Percentiles rank a stretch among this genome's conserved stretches.
phyloP scores from a whole-genome alignment of 2,888 invertebrate genomes.

The Nemoura dubitans region DNA sequence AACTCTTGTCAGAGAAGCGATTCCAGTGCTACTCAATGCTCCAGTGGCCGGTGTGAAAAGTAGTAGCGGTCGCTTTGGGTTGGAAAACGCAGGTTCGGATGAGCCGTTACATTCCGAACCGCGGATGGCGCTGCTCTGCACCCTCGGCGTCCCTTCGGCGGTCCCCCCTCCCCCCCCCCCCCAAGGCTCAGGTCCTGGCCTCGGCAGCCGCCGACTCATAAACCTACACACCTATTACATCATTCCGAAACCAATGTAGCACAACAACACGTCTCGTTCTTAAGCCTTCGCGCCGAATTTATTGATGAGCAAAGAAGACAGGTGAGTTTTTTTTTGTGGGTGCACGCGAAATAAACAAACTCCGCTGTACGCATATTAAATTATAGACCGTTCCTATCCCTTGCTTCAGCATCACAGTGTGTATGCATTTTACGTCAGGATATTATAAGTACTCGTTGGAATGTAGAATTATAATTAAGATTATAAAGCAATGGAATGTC shows the following conservation, averaged over 20 bases:
- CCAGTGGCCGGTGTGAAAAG: constrained; percentile 48
- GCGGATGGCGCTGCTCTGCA: not conserved
- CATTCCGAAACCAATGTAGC: constrained; percentile 35
- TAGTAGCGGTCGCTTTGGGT: constrained; percentile 45
- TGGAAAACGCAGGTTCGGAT: constrained; percentile 35
- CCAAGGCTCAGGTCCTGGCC: constrained; percentile 24
- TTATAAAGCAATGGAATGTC: too few relatives aligned
- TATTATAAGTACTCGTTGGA: too few relatives aligned
- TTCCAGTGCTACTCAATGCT: constrained; percentile 48
- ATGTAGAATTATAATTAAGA: too few relatives aligned
- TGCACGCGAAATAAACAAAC: not conserved
- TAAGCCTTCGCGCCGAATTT: not conserved
- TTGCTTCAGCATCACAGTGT: too few relatives aligned
- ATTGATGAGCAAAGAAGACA: not conserved
- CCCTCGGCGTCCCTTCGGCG: not conserved
- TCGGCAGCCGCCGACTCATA: not conserved
- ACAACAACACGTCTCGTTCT: constrained; percentile 29
- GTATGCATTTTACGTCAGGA: too few relatives aligned
- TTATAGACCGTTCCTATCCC: not conserved
- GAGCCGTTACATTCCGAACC: constrained; percentile 39
- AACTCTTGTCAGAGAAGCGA: constrained; percentile 48
- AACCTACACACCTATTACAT: constrained; percentile 39
- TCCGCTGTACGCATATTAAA: not conserved
- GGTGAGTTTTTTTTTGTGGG: not conserved
- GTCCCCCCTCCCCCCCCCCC: constrained; percentile 9